Base-by-base conservation (phyloP, 2,113 vertebrate genomes). In the Conger conger region DNA sequence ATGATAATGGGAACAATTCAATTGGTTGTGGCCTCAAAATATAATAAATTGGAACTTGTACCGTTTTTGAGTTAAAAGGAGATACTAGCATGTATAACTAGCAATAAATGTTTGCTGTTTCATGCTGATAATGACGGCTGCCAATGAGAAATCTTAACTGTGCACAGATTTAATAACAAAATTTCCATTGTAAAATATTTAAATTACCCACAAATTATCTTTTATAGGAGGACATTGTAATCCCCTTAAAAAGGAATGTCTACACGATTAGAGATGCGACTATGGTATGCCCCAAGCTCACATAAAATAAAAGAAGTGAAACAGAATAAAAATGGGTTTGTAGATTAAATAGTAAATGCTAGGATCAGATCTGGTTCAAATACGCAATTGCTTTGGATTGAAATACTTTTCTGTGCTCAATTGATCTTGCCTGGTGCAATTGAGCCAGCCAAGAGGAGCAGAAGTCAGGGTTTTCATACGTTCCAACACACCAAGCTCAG, bases 301-400 rank as follows among this genome's bases (percentile, higher is more conserved):
- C 42, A 54, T n/a, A 18, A 45, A 50, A 53, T 35, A 45, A 76
- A 83, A 76, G 9, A 35, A 38, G 36, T 35, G 20, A 79, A 54
- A 30, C 27, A 36, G 50, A 79, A 57, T 57, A 13, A 5, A 33
- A 45, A 60, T 1, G 18, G 76, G n/a, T 84, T 84, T 84, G 83
- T 79, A 78, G 83, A 57, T 57, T 33, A 84, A 76, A 37, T 79
- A 73, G 27, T n/a, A 57, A 17, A 36, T 54, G 76, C 36, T 36
- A 45, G 53, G 45, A 76, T 50, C 20, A 54, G 23, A 84, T 27
- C n/a, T n/a, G n/a, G n/a, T n/a, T n/a, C n/a, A n/a, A n/a, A n/a
- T n/a, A n/a, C n/a, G n/a, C n/a, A n/a, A n/a, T n/a, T n/a, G n/a
- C n/a, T n/a, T n/a, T n/a, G n/a, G n/a, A n/a, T n/a, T n/a, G n/a